Conservation (phyloP, 2,888 invertebrate genomes). For the Hemistola chrysoprasaria region DNA sequence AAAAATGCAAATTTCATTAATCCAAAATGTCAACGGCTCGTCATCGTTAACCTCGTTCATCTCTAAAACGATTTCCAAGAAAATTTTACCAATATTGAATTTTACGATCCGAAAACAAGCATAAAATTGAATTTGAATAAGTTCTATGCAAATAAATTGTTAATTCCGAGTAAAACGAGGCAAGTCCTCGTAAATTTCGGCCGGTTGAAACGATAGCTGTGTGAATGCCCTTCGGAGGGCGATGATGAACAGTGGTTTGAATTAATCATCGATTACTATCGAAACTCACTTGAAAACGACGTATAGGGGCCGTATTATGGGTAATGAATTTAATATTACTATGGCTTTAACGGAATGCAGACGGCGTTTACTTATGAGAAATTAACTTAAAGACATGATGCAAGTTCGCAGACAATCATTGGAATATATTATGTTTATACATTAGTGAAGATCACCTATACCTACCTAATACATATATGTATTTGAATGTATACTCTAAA, state of each 20-base stretch:
- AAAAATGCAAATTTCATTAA: conserved; percentile 8
- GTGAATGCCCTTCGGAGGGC: neutral
- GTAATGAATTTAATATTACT: too few relatives aligned
- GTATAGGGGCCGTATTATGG: too few relatives aligned
- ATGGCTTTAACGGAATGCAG: too few relatives aligned
- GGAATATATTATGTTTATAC: too few relatives aligned
- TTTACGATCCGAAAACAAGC: conserved; percentile 29
- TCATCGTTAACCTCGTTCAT: conserved; percentile 7
- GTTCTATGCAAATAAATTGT: conserved; percentile 31
- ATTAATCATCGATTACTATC: conserved; percentile 10
- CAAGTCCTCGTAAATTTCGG: conserved; percentile 49
- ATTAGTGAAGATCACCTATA: too few relatives aligned
- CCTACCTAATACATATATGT: too few relatives aligned
- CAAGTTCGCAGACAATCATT: too few relatives aligned
- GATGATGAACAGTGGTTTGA: too few relatives aligned
- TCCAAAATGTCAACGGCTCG: conserved; percentile 6
- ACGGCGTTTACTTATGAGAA: too few relatives aligned
- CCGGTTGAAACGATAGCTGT: conserved; percentile 12
- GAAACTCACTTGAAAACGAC: conserved; percentile 17
- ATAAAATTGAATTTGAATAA: conserved; percentile 32
- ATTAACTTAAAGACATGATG: too few relatives aligned
- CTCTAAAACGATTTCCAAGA: conserved; percentile 13
- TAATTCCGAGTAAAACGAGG: conserved; percentile 34
- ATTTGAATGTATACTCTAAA: too few relatives aligned
- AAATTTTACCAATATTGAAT: conserved; percentile 25